Evolutionary conservation across 2,113 vertebrate species (phyloP).

Genomic region (Entelurus aequoreus): DNA sequence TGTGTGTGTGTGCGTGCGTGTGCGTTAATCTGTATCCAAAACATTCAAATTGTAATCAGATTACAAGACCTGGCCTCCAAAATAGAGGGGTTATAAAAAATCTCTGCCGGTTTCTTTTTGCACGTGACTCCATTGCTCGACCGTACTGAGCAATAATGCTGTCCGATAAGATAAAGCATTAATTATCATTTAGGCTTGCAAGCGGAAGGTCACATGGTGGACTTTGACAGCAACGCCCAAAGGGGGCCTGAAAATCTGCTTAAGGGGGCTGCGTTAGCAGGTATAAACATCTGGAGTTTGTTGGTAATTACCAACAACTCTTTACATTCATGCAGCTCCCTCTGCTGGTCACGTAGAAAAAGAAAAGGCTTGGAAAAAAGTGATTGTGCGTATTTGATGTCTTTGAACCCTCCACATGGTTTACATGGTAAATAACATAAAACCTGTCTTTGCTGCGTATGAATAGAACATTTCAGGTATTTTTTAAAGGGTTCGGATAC

Average conservation of each 20-base stretch:
- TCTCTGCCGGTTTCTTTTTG: constrained; percentile 23
- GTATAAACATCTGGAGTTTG: constrained; percentile 9
- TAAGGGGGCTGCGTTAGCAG: neutral
- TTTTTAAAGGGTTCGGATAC: constrained; percentile 70
- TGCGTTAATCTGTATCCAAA: constrained; percentile 40
- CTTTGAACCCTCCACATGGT: constrained; percentile 62
- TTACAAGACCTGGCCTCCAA: constrained; percentile 20
- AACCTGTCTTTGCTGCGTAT: constrained; percentile 57
- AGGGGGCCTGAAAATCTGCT: neutral
- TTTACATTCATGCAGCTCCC: constrained; percentile 35
- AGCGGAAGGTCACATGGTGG: constrained; percentile 32
- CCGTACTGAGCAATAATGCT: constrained; percentile 32
- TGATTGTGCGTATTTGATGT: constrained; percentile 42
- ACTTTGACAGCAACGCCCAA: neutral
- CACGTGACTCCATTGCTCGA: constrained; percentile 22
- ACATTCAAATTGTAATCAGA: constrained; percentile 31
- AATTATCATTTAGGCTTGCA: constrained; percentile 14
- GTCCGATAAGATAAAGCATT: constrained; percentile 37
- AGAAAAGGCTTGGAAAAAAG: constrained; percentile 4
- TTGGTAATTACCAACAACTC: constrained; percentile 15
- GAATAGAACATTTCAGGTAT: constrained; percentile 62
- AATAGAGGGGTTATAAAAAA: constrained; percentile 13
- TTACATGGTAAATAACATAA: constrained; percentile 47
- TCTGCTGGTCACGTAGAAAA: constrained; percentile 40
- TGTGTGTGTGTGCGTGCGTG: neutral